These are phyloP conservation scores for Tenthredo livida DNA, from an alignment of 2,888 invertebrate species.

Conservation along the genomic window DNA sequence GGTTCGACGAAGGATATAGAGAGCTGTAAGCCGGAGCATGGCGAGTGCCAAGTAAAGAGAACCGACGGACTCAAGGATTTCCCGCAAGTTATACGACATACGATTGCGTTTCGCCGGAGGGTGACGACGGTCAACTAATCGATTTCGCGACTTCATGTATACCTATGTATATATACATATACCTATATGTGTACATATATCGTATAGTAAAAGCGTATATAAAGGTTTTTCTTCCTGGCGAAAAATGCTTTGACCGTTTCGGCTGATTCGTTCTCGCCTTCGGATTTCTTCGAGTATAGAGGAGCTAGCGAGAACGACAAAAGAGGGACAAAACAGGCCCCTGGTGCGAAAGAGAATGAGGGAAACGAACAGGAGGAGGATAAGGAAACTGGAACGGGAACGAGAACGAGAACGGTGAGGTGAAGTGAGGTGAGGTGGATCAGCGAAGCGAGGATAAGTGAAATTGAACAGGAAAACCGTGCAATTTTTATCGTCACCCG, in stretches of 20 bases:
- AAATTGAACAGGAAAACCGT: conserved; percentile 51
- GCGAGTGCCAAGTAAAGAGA: conserved; percentile 36
- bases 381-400: background rate
- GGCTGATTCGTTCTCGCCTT: conserved; percentile 23
- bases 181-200: background rate
- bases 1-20: conserved; percentile 37
- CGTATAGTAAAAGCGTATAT: conserved; percentile 13
- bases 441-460: conserved; percentile 47
- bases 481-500: conserved; percentile 52
- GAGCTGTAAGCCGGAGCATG: background rate
- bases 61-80: conserved; percentile 11
- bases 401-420: background rate
- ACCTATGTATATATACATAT: background rate
- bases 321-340: conserved; percentile 29
- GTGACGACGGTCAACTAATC: conserved; percentile 47
- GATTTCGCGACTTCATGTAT: conserved; percentile 6
- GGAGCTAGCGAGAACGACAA: conserved; percentile 21
- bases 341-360: background rate
- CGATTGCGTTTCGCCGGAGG: conserved; percentile 25
- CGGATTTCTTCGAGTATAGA: background rate
- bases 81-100: conserved; percentile 39
- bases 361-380: background rate
- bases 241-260: conserved; percentile 44
- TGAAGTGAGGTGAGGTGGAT: conserved; percentile 16
- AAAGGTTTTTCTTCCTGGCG: conserved; percentile 4